phyloP scores from a whole-genome alignment of 2,888 invertebrate genomes.

The Blastobasis lacticolella region DNA sequence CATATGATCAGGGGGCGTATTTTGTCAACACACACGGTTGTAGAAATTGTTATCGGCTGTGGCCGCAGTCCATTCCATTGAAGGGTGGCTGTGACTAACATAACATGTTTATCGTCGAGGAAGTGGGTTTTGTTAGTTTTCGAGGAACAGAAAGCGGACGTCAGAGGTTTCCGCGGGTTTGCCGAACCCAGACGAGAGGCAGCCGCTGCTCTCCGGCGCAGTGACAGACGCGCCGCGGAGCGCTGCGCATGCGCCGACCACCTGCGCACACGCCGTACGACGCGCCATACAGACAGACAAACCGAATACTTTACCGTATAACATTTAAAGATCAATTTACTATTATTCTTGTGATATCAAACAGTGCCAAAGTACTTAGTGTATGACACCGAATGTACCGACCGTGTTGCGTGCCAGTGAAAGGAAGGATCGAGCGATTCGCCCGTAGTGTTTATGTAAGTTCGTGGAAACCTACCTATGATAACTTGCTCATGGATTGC shows the following conservation, averaged over 20 bases:
- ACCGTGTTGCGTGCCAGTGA: constrained; percentile 33
- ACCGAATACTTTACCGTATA: too few species aligned
- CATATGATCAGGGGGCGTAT: too few species aligned
- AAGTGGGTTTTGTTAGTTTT: too few species aligned
- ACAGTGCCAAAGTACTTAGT: constrained; percentile 42
- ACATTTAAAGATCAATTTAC: background rate
- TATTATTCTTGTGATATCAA: constrained; percentile 9
- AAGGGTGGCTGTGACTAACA: too few species aligned
- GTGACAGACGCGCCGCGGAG: constrained; percentile 57
- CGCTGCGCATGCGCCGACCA: constrained; percentile 54
- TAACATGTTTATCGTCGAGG: too few species aligned
- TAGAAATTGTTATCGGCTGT: too few species aligned
- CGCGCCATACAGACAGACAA: constrained; percentile 9
- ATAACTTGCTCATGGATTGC: constrained; percentile 12
- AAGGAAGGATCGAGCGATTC: constrained; percentile 25
- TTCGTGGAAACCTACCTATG: constrained; percentile 31
- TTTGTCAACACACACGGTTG: too few species aligned
- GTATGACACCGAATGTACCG: constrained; percentile 27
- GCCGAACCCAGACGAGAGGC: too few species aligned
- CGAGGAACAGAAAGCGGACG: too few species aligned
- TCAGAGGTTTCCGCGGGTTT: too few species aligned
- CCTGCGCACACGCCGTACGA: constrained; percentile 13
- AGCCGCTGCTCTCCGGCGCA: constrained; percentile 16
- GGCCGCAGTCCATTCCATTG: too few species aligned
- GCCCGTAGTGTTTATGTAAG: constrained; percentile 46